Evolutionary conservation across 2,888 invertebrate species (phyloP).

Genomic region (Drosophila eohydei): DNA sequence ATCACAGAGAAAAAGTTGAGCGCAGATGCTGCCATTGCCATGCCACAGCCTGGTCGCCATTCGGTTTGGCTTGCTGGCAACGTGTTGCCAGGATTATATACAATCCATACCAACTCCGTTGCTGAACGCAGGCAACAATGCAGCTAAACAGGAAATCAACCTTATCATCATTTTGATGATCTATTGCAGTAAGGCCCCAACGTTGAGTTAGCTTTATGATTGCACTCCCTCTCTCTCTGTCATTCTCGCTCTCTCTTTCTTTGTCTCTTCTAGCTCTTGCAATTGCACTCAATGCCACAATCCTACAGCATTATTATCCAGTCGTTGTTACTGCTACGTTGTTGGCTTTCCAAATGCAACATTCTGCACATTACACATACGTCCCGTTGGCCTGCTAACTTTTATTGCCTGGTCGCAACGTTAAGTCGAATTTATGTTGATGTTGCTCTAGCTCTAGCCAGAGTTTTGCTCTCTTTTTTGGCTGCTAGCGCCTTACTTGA

Average conservation of each 20-base stretch:
- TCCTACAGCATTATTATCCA: conserved; percentile 52
- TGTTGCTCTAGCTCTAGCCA: conserved; percentile 21
- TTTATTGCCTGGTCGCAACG: conserved; percentile 63
- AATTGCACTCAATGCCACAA: conserved; percentile 52
- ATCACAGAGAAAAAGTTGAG: conserved; percentile 42
- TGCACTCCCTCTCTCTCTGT: conserved; percentile 3
- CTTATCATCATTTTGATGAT: conserved; percentile 49
- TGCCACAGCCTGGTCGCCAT: neutral
- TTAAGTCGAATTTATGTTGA: conserved; percentile 80
- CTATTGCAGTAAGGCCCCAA: conserved; percentile 28
- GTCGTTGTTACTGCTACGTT: conserved; percentile 18
- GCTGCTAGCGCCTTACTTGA: conserved; percentile 63
- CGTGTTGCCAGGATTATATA: conserved; percentile 20
- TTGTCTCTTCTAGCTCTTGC: neutral
- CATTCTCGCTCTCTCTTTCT: neutral
- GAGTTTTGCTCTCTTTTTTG: conserved; percentile 6
- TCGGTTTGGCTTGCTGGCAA: conserved; percentile 15
- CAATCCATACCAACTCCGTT: conserved; percentile 10
- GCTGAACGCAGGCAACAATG: conserved; percentile 18
- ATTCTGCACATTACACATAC: conserved; percentile 57
- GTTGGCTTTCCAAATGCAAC: conserved; percentile 44
- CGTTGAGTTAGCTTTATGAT: conserved; percentile 45
- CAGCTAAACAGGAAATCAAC: conserved; percentile 32
- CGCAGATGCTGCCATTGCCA: conserved; percentile 8
- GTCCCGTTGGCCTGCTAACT: conserved; percentile 43